Conservation (phyloP, 92 coral and sea anemone genomes). For the Metridium senile region DNA sequence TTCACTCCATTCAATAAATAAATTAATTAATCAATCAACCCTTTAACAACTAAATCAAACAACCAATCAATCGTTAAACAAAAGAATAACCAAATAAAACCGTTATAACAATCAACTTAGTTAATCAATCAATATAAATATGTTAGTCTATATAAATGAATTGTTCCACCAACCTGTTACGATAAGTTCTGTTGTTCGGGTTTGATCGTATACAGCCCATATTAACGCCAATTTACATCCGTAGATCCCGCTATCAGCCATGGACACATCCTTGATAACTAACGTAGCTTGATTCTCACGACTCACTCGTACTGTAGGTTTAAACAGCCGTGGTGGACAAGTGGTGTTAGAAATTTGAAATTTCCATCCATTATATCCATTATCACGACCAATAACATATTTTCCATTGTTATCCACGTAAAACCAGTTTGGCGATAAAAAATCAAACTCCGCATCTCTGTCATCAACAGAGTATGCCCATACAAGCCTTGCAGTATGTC, state of each 20-base stretch:
- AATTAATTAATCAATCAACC: background rate
- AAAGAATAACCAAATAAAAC: background rate
- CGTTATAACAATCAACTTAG: background rate
- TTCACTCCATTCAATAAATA: no score
- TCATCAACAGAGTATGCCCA: background rate
- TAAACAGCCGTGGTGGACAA: background rate
- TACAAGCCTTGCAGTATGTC: background rate
- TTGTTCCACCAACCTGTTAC: no score
- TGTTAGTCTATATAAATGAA: no score
- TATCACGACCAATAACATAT: background rate
- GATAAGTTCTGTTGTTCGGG: background rate
- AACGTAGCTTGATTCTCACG: background rate
- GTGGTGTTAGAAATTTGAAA: background rate
- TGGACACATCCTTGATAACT: background rate
- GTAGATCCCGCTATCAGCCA: background rate
- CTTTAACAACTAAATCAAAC: no score
- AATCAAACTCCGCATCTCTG: background rate
- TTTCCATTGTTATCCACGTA: background rate
- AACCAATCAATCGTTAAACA: no score
- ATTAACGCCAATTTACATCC: background rate
- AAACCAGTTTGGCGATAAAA: background rate
- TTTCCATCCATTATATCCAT: background rate
- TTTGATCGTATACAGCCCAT: background rate
- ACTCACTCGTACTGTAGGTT: background rate
- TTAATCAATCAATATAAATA: background rate